Percentiles rank a stretch among this genome's conserved stretches.
Conservation (phyloP, 2,113 vertebrate species). For the Gadus chalcogrammus region DNA sequence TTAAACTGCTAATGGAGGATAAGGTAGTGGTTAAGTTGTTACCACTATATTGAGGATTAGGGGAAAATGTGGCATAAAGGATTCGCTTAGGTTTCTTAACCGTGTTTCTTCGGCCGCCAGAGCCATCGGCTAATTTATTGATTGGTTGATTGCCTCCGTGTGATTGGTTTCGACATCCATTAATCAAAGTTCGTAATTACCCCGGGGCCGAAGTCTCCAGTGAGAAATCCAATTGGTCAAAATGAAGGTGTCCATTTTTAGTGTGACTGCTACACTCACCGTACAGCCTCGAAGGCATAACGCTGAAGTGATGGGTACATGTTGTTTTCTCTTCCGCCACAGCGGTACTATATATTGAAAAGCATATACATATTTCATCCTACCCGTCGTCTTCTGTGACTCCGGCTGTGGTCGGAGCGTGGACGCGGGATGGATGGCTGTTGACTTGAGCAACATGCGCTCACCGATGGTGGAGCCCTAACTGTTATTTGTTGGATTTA, state of each 20-base stretch:
- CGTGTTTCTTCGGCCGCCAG: no score
- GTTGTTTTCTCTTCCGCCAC: no score
- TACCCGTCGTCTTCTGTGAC: neutral
- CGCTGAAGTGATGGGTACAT: no score
- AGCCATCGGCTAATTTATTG: neutral
- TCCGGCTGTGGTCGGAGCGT: no score
- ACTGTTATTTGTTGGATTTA: constrained; percentile 49
- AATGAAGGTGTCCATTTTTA: constrained; percentile 13
- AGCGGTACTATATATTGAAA: neutral
- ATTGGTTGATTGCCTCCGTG: neutral
- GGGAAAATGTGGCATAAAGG: constrained; percentile 1
- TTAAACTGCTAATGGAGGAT: no score
- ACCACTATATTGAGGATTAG: no score
- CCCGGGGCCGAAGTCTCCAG: neutral
- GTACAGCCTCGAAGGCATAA: neutral
- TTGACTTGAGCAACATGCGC: neutral
- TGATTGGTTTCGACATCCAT: constrained; percentile 1
- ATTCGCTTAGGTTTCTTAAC: no score
- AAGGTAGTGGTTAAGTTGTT: no score
- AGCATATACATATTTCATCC: neutral
- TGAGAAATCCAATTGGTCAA: neutral
- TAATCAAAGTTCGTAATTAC: constrained; percentile 5
- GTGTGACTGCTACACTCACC: constrained; percentile 10
- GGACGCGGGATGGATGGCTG: no score
- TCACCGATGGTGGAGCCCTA: constrained; percentile 28